Evolutionary conservation across 1,140 invertebrate species (phyloP).

Genomic region (Panagrolaimus sp.): DNA sequence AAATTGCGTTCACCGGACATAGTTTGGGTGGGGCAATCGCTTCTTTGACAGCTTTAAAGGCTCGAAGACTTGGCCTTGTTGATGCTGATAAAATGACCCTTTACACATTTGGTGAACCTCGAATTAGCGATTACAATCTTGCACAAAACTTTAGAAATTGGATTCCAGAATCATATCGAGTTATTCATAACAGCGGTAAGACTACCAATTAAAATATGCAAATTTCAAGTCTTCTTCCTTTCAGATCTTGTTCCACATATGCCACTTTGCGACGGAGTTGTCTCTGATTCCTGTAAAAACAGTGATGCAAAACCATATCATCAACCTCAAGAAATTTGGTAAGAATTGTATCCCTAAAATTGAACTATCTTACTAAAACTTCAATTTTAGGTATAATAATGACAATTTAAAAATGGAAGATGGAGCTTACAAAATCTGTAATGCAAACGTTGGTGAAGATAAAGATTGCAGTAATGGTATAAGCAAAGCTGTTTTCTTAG

Average conservation of each 20-base stretch:
- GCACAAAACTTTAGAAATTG: not conserved
- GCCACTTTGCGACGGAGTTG: not conserved
- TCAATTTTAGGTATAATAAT: not conserved
- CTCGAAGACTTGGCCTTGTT: not conserved
- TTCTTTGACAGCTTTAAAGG: not conserved
- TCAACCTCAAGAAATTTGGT: not conserved
- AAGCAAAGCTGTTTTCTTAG: not conserved
- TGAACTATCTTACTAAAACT: too few relatives aligned
- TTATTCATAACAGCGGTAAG: not conserved
- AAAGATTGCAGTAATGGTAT: not conserved
- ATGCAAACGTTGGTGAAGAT: not conserved
- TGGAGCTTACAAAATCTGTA: not conserved
- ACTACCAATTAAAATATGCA: too few relatives aligned
- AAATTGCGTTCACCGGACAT: not conserved
- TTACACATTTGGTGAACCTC: conserved; percentile 8
- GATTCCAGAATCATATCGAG: conserved; percentile 6
- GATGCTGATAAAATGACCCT: not conserved
- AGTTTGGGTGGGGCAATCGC: not conserved
- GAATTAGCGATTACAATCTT: not conserved
- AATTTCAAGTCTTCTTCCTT: too few relatives aligned
- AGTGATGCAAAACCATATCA: not conserved
- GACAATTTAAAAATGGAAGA: not conserved
- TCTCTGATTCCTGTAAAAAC: not conserved
- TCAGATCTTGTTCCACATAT: not conserved
- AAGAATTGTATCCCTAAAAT: too few relatives aligned